Conservation (phyloP, 2,888 invertebrate species). For the Drosophila affinis region DNA sequence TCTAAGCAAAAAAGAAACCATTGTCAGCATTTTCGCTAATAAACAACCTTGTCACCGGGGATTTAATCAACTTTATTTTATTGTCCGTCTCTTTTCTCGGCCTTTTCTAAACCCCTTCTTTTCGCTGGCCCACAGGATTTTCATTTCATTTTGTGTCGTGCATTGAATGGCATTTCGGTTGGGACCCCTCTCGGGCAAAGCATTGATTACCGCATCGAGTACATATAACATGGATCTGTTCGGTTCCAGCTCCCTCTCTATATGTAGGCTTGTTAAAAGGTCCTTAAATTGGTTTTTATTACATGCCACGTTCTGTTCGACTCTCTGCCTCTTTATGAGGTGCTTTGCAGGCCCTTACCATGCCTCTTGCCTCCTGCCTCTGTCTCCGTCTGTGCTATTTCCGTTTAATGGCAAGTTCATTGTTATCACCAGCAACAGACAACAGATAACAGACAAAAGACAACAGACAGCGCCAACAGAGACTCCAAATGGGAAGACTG, state of each 20-base stretch:
- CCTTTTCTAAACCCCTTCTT: constrained; percentile 20
- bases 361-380: constrained; percentile 1
- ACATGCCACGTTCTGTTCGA: constrained; percentile 19
- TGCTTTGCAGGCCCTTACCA: constrained; percentile 21
- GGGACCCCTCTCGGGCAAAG: not conserved
- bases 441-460: constrained; percentile 1
- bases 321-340: constrained; percentile 27
- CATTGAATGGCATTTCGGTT: constrained; percentile 39
- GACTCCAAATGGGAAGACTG: not conserved
- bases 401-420: constrained; percentile 34
- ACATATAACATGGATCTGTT: constrained; percentile 15
- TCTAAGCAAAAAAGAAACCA: not conserved
- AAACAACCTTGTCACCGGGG: constrained; percentile 46
- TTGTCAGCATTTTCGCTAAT: constrained; percentile 33
- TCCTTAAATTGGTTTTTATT: constrained; percentile 57
- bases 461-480: constrained; percentile 1
- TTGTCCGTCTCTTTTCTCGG: constrained; percentile 21
- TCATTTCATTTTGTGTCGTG: constrained; percentile 34
- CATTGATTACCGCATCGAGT: constrained; percentile 53
- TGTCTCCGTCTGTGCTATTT: constrained; percentile 2
- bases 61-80: constrained; percentile 65
- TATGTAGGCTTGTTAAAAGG: constrained; percentile 40
- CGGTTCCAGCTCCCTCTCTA: constrained; percentile 14
- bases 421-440: constrained; percentile 25
- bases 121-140: constrained; percentile 33